phyloP scores from a whole-genome alignment of 2,113 vertebrate species.

The Hippoglossus stenolepis region DNA sequence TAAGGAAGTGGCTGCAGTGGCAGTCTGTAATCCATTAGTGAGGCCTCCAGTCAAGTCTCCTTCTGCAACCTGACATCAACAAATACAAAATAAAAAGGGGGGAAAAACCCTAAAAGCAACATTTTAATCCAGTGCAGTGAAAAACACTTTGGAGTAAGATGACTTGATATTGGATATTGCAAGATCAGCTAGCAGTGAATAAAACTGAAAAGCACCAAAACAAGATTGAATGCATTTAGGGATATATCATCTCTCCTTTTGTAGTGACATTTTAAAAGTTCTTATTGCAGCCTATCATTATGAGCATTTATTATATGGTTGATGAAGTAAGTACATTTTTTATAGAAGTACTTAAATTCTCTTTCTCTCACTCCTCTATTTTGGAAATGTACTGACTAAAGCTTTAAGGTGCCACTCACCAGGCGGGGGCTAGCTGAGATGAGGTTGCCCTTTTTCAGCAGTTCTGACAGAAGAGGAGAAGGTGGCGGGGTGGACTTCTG shows the following conservation, averaged over 20 bases:
- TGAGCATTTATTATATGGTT: not conserved
- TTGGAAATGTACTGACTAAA: too few relatives aligned
- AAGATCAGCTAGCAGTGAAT: not conserved
- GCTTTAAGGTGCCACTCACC: constrained; percentile 79
- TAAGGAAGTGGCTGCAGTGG: constrained; percentile 83
- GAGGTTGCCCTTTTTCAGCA: constrained; percentile 98
- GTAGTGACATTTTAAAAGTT: not conserved
- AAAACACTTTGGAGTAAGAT: not conserved
- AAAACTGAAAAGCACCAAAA: not conserved
- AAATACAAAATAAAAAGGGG: not conserved
- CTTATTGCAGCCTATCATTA: not conserved
- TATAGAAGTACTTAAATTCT: too few relatives aligned
- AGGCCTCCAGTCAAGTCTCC: constrained; percentile 86
- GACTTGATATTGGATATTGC: not conserved
- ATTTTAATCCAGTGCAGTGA: not conserved
- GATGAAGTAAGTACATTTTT: not conserved
- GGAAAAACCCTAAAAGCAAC: not conserved
- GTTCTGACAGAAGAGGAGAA: constrained; percentile 97
- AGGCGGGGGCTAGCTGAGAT: constrained; percentile 95
- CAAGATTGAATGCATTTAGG: not conserved
- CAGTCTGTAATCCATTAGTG: constrained; percentile 88
- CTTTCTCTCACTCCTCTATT: too few relatives aligned
- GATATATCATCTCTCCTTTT: not conserved
- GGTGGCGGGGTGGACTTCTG: constrained; percentile 97
- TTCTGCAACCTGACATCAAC: constrained; percentile 87